Evolutionary conservation across 2,888 invertebrate genomes (phyloP).

Genomic region (Leptinotarsa tumamoca): DNA sequence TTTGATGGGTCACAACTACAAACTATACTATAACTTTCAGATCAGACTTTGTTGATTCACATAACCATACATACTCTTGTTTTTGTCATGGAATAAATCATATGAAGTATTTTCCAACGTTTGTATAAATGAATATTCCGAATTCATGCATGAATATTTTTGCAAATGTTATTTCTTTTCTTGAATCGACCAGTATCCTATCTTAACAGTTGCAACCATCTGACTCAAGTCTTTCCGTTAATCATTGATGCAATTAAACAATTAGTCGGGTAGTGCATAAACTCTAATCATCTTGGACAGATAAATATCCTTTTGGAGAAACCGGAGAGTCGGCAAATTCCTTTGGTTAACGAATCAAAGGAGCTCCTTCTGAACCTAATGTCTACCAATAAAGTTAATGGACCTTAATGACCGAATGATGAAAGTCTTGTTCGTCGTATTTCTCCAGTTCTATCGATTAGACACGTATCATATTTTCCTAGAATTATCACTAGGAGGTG

Average conservation of each 20-base stretch:
- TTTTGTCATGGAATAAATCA: too few species aligned
- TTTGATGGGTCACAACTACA: too few species aligned
- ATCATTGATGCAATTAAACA: constrained; percentile 7
- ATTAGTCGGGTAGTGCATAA: constrained; percentile 16
- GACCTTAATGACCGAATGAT: constrained; percentile 21
- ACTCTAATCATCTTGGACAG: constrained; percentile 10
- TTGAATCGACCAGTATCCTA: background rate
- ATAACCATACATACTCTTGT: too few species aligned
- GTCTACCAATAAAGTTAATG: constrained; percentile 25
- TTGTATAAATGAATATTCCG: too few species aligned
- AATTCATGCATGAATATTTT: background rate
- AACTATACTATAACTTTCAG: too few species aligned
- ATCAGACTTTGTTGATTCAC: too few species aligned
- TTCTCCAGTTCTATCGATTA: background rate
- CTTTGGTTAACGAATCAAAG: constrained; percentile 19
- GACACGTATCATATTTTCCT: background rate
- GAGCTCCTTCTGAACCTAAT: constrained; percentile 19
- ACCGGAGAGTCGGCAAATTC: constrained; percentile 14
- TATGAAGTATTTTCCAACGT: too few species aligned
- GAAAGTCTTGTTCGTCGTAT: constrained; percentile 10
- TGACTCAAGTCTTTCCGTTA: background rate
- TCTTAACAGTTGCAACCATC: background rate
- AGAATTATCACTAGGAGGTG: background rate
- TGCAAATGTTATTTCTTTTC: too few species aligned
- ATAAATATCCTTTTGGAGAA: background rate